These are phyloP conservation scores for Erythrocercus mccallii DNA, from an alignment of 2,113 vertebrate genomes.

Conservation along the genomic window DNA sequence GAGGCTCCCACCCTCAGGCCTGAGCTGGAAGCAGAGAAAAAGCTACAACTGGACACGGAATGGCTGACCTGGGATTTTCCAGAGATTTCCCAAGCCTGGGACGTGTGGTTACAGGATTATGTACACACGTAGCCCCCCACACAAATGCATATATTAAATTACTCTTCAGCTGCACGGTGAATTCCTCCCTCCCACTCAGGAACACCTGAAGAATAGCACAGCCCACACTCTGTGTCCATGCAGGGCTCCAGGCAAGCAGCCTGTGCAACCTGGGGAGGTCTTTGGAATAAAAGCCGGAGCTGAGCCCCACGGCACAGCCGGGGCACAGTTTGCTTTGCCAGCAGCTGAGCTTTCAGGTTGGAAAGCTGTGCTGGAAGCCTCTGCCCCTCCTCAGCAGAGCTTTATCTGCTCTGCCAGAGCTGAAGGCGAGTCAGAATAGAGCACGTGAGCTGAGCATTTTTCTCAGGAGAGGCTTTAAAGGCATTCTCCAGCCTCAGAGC, in stretches of 20 bases:
- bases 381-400: background rate
- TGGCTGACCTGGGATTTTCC: background rate
- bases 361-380: background rate
- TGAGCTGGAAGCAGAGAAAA: background rate
- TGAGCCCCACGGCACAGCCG: background rate
- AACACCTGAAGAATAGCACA: background rate
- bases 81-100: background rate
- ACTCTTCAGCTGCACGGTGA: background rate
- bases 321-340: background rate
- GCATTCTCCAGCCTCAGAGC: too few relatives aligned
- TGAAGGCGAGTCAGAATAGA: background rate
- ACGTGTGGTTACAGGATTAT: background rate
- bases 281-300: background rate
- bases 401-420: background rate
- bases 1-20: background rate
- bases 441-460: background rate
- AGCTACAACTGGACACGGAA: background rate
- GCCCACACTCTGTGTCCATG: background rate
- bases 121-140: background rate
- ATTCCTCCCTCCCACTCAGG: background rate
- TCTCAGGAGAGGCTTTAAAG: slow-evolving; percentile 10
- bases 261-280: background rate
- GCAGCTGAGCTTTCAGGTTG: background rate
- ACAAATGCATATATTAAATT: background rate
- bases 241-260: background rate